Percentiles rank a stretch among this genome's conserved stretches.
These are phyloP conservation scores for Ypsolopha scabrella DNA, from an alignment of 2,888 invertebrate genomes.

Conservation along the genomic window DNA sequence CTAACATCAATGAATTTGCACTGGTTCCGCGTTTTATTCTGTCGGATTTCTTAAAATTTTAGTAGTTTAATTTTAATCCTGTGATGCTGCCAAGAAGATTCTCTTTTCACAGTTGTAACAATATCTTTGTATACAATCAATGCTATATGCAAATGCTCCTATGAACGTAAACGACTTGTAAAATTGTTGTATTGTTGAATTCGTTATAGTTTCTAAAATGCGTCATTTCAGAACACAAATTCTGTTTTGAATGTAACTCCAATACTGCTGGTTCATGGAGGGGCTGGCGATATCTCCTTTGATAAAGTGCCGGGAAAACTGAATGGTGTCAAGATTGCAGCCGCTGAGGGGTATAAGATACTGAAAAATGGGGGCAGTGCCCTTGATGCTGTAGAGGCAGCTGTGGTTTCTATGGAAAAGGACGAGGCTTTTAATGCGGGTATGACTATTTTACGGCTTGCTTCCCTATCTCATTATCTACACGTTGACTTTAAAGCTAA, in stretches of 20 bases:
- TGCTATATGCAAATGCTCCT: too few relatives aligned
- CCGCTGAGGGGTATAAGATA: constrained; percentile 69
- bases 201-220: too few relatives aligned
- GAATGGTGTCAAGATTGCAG: constrained; percentile 75
- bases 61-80: too few relatives aligned
- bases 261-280: constrained; percentile 83
- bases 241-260: constrained; percentile 47
- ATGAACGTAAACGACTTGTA: too few relatives aligned
- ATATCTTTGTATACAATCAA: too few relatives aligned
- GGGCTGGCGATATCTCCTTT: constrained; percentile 82
- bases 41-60: too few relatives aligned
- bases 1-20: too few relatives aligned
- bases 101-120: too few relatives aligned
- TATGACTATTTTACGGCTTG: constrained; percentile 16
- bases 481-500: background rate
- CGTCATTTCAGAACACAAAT: too few relatives aligned
- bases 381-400: constrained; percentile 84
- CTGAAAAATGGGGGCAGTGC: constrained; percentile 69
- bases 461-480: background rate
- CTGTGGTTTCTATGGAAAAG: constrained; percentile 81
- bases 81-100: too few relatives aligned
- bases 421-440: constrained; percentile 87
- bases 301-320: constrained; percentile 74
- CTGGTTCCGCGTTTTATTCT: too few relatives aligned
- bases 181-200: too few relatives aligned